phyloP scores from a whole-genome alignment of 2,113 vertebrate species.

The Centropus unirufus region DNA sequence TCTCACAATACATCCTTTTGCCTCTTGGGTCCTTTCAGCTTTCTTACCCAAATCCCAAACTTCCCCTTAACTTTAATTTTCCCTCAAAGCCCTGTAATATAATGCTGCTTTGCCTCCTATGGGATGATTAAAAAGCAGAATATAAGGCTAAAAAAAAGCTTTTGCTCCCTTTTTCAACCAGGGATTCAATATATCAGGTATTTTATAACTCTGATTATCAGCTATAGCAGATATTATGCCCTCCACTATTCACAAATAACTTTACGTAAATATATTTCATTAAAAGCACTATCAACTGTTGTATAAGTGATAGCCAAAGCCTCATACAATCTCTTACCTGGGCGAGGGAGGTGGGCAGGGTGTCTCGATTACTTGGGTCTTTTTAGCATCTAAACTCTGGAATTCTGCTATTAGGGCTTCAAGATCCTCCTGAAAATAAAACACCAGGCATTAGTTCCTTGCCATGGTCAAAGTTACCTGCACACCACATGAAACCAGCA shows the following conservation, averaged over 20 bases:
- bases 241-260: not conserved
- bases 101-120: not conserved
- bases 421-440: slow-evolving; percentile 86
- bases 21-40: not conserved
- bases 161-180: not conserved
- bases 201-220: not conserved
- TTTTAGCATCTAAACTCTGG: slow-evolving; percentile 89
- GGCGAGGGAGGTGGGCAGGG: slow-evolving; percentile 86
- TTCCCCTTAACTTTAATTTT: not conserved
- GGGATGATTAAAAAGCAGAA: not conserved
- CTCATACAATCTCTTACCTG: slow-evolving; percentile 73
- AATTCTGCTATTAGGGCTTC: slow-evolving; percentile 95
- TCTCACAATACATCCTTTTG: not conserved
- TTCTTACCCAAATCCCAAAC: not conserved
- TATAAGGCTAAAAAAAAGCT: not conserved
- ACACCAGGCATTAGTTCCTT: not conserved
- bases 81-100: not conserved
- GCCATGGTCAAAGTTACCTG: not conserved
- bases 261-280: not conserved
- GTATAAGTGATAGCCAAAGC: not conserved
- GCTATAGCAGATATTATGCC: not conserved
- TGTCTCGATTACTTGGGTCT: slow-evolving; percentile 86
- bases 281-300: not conserved
- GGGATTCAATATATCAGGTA: not conserved
- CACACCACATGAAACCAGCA: not conserved